A percentile compares a stretch with the other conserved stretches of the same genome.
Conservation (phyloP, 2,888 invertebrate species). For the Sarcophaga carnaria region DNA sequence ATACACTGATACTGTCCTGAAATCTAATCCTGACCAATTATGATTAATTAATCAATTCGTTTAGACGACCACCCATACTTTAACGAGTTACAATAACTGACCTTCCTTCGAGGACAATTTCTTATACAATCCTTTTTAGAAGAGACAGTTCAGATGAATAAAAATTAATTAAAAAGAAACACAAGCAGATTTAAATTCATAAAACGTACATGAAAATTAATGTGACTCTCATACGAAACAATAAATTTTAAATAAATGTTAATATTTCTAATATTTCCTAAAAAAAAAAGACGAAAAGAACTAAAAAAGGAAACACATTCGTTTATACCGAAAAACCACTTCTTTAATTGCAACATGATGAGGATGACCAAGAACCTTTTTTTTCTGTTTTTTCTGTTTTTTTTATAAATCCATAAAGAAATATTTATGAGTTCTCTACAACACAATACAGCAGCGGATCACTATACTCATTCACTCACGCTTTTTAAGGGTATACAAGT, state of each 20-base stretch:
- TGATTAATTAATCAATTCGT: constrained; percentile 4
- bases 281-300: constrained; percentile 4
- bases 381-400: constrained; percentile 24
- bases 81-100: background rate
- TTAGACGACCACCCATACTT: constrained; percentile 1
- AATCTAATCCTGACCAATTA: background rate
- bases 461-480: background rate
- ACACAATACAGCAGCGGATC: background rate
- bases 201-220: constrained; percentile 36
- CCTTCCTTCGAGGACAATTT: constrained; percentile 17
- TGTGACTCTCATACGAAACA: constrained; percentile 34
- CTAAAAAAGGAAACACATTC: constrained; percentile 47
- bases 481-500: background rate
- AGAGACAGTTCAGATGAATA: background rate
- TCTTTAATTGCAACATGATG: constrained; percentile 62
- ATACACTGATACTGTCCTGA: too few relatives aligned
- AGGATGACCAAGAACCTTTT: constrained; percentile 61
- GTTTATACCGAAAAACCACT: constrained; percentile 31
- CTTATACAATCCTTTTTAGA: constrained; percentile 25
- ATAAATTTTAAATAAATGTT: constrained; percentile 44
- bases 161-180: background rate
- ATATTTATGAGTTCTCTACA: constrained; percentile 64
- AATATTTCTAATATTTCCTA: constrained; percentile 48
- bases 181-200: background rate
- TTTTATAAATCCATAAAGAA: constrained; percentile 58